phyloP scores from a whole-genome alignment of 2,113 vertebrate genomes.

The Podarcis cretensis region DNA sequence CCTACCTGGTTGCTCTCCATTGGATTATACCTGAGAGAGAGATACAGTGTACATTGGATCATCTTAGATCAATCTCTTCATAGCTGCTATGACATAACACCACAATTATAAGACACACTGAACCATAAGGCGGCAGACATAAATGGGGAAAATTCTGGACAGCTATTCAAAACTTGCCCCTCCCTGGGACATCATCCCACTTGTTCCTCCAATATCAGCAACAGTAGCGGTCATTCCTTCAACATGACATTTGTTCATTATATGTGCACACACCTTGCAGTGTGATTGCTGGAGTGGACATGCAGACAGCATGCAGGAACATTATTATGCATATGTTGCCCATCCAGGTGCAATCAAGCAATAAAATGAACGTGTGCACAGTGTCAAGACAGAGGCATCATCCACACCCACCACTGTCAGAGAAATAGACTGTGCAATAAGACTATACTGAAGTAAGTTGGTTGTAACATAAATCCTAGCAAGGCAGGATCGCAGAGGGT shows the following conservation, averaged over 20 bases:
- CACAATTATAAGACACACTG: too few relatives aligned
- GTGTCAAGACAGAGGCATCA: neutral
- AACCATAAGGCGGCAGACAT: neutral
- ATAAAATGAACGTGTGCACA: neutral
- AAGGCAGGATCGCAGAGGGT: neutral
- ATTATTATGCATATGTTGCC: neutral
- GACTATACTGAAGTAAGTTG: neutral
- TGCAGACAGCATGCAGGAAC: neutral
- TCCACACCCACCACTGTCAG: neutral
- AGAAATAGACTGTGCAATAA: neutral
- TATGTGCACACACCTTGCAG: neutral
- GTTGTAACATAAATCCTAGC: neutral
- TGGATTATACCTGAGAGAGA: neutral
- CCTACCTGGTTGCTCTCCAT: neutral
- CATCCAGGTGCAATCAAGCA: neutral
- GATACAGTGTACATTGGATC: neutral
- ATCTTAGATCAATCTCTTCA: neutral
- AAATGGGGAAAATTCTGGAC: neutral
- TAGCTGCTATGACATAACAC: neutral
- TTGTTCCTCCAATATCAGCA: neutral
- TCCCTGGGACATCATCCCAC: neutral
- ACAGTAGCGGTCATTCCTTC: neutral
- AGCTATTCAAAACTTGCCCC: neutral
- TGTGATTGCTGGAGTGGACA: neutral
- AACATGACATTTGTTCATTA: neutral